phyloP scores from a whole-genome alignment of 1,140 invertebrate species.

The Drosophila pandora region DNA sequence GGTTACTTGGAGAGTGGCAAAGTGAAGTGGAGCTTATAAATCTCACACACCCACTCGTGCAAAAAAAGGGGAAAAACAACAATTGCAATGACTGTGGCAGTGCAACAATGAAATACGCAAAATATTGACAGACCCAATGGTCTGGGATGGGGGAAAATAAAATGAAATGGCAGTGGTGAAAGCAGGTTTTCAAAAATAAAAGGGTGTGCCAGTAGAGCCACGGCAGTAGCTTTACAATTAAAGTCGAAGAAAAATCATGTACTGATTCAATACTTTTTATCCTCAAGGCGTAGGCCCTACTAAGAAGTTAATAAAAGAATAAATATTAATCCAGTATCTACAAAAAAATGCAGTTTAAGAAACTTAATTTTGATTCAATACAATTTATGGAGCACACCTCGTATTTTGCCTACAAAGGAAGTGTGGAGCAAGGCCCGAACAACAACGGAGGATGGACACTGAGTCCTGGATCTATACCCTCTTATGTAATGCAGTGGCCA shows the following conservation, averaged over 20 bases:
- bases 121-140: slow-evolving; percentile 69
- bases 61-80: slow-evolving; percentile 28
- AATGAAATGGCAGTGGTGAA: not conserved
- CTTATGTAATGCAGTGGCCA: slow-evolving; percentile 72
- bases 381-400: too few species aligned
- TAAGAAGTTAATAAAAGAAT: too few species aligned
- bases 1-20: slow-evolving; percentile 41
- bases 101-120: slow-evolving; percentile 79
- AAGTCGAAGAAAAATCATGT: slow-evolving; percentile 19
- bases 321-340: too few species aligned
- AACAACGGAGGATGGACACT: not conserved
- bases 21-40: slow-evolving; percentile 50
- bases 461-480: slow-evolving; percentile 7
- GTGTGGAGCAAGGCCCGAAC: not conserved
- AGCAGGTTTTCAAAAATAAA: not conserved
- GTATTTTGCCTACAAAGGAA: too few species aligned
- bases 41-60: slow-evolving; percentile 47
- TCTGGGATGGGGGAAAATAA: not conserved
- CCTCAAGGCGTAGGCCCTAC: too few species aligned
- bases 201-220: slow-evolving; percentile 30
- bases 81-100: slow-evolving; percentile 31
- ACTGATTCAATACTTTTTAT: too few species aligned
- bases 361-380: too few species aligned
- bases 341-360: too few species aligned
- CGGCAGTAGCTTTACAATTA: slow-evolving; percentile 64